These are phyloP conservation scores for Trissoscelio sp. DNA, from an alignment of 2,888 invertebrate genomes.

Conservation along the genomic window DNA sequence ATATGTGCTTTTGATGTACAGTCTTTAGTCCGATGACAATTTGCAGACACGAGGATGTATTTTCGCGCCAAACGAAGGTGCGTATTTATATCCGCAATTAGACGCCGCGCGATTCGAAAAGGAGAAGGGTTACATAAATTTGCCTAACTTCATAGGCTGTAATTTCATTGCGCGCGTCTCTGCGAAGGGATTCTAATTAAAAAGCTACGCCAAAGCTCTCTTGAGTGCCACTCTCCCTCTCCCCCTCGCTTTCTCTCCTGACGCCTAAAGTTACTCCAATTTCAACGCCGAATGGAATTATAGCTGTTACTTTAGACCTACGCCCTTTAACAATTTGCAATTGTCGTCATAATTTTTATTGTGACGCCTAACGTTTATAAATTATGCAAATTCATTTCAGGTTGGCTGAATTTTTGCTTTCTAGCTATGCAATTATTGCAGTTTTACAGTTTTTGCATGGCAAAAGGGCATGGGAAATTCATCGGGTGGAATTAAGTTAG, in stretches of 20 bases:
- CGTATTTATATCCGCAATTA: slow-evolving; percentile 67
- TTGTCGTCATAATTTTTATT: slow-evolving; percentile 61
- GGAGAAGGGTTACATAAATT: slow-evolving; percentile 69
- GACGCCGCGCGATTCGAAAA: slow-evolving; percentile 51
- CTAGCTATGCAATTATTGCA: slow-evolving; percentile 10
- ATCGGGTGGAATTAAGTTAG: slow-evolving; percentile 1
- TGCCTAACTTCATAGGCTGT: slow-evolving; percentile 70
- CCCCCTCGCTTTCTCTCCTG: slow-evolving; percentile 22
- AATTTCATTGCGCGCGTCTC: slow-evolving; percentile 71
- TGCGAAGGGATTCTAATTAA: slow-evolving; percentile 72
- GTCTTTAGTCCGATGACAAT: slow-evolving; percentile 1
- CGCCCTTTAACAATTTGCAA: slow-evolving; percentile 60
- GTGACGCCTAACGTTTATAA: slow-evolving; percentile 40
- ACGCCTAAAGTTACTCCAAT: slow-evolving; percentile 69
- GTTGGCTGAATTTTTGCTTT: slow-evolving; percentile 15
- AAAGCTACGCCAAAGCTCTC: slow-evolving; percentile 70
- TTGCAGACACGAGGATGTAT: slow-evolving; percentile 27
- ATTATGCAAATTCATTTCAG: slow-evolving; percentile 50
- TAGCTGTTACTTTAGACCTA: slow-evolving; percentile 65
- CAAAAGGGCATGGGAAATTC: slow-evolving; percentile 9
- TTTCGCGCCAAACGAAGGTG: slow-evolving; percentile 36
- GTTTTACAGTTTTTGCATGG: slow-evolving; percentile 7
- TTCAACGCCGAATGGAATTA: slow-evolving; percentile 70
- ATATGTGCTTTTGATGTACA: not conserved
- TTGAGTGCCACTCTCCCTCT: slow-evolving; percentile 56